Conservation (phyloP, 1,140 invertebrate genomes). For the Diprion similis region DNA sequence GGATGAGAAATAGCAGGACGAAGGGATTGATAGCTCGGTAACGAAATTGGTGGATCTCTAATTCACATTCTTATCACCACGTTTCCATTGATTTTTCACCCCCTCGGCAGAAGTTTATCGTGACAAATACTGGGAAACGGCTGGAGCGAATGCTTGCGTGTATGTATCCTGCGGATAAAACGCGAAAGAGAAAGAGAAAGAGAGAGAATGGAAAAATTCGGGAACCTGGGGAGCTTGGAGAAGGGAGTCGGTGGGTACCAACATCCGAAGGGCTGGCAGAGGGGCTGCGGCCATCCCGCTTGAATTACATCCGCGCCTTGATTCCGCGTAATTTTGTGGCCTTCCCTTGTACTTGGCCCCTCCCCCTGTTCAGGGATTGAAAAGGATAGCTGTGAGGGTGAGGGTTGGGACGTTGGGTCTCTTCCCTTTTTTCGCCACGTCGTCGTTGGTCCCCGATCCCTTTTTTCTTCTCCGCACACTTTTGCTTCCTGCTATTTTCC, state of each 20-base stretch:
- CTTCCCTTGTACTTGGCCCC: background rate
- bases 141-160: background rate
- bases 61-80: slow-evolving; percentile 7
- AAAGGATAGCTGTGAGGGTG: background rate
- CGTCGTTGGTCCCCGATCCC: background rate
- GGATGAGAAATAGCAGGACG: too few species aligned
- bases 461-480: background rate
- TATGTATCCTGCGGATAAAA: background rate
- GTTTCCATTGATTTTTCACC: slow-evolving; percentile 9
- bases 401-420: background rate
- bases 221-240: too few species aligned
- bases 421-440: background rate
- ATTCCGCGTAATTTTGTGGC: slow-evolving; percentile 10
- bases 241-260: too few species aligned
- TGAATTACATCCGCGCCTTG: slow-evolving; percentile 9
- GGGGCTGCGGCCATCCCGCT: background rate
- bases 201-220: too few species aligned
- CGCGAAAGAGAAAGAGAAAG: too few species aligned
- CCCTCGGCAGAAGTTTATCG: background rate
- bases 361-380: background rate
- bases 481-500: background rate
- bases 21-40: background rate
- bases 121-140: slow-evolving; percentile 13
- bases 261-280: background rate
- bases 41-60: slow-evolving; percentile 1